phyloP scores from a whole-genome alignment of 2,888 invertebrate species.

The Drosophila buzzatii region DNA sequence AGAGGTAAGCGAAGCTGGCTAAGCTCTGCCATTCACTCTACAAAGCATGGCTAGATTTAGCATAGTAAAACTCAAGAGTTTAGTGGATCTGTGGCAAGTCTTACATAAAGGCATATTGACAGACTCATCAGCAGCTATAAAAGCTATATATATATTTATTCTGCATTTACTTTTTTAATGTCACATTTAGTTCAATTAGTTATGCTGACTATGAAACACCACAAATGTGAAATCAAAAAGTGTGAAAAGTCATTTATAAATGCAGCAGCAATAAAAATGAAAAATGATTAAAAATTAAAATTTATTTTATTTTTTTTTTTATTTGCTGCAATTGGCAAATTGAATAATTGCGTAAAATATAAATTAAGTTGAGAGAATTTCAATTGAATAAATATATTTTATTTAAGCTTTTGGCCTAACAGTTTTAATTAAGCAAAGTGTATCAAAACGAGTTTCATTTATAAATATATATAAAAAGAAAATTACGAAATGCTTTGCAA shows the following conservation, averaged over 20 bases:
- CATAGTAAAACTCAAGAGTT: neutral
- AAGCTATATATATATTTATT: too few relatives aligned
- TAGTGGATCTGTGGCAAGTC: neutral
- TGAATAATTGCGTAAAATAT: constrained; percentile 20
- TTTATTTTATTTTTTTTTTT: neutral
- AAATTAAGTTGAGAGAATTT: neutral
- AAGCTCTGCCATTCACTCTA: too few relatives aligned
- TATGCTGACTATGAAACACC: neutral
- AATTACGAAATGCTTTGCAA: constrained; percentile 4
- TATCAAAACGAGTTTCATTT: neutral
- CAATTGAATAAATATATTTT: neutral
- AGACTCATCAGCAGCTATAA: neutral
- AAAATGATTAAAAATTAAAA: constrained; percentile 11
- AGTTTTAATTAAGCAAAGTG: constrained; percentile 2
- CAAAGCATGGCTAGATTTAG: too few relatives aligned
- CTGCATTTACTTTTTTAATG: too few relatives aligned
- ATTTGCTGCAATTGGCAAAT: constrained; percentile 24
- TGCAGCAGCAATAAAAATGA: constrained; percentile 1
- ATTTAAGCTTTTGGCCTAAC: neutral
- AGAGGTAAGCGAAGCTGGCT: neutral
- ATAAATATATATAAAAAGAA: neutral
- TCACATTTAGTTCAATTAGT: neutral
- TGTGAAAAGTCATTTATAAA: constrained; percentile 9
- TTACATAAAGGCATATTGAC: neutral
- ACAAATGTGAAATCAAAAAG: constrained; percentile 7